Evolutionary conservation across 2,797 vertebrate genomes (phyloP).

Genomic region (Triplophysa yarkandensis): DNA sequence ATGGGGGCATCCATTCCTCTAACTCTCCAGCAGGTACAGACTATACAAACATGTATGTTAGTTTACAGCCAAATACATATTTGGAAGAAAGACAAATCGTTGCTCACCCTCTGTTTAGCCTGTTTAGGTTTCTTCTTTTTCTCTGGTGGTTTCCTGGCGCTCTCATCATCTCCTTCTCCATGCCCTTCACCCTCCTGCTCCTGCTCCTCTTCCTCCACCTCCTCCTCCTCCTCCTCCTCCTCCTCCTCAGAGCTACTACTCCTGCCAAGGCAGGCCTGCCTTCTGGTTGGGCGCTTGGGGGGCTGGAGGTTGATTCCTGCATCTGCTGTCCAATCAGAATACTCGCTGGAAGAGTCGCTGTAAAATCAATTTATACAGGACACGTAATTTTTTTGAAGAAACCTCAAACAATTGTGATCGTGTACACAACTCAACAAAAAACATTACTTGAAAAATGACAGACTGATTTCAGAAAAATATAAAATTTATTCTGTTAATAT

Average conservation of each 20-base stretch:
- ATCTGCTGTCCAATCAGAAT: slow-evolving; percentile 98
- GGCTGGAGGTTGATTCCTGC: slow-evolving; percentile 98
- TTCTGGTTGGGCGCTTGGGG: slow-evolving; percentile 88
- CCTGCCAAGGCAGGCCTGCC: slow-evolving; percentile 77
- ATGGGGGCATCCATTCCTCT: slow-evolving; percentile 90
- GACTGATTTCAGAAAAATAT: too few species aligned
- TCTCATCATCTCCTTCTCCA: slow-evolving; percentile 63
- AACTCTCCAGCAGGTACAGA: slow-evolving; percentile 83
- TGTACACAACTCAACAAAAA: neutral
- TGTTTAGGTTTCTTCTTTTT: slow-evolving; percentile 86
- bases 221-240: slow-evolving; percentile 66
- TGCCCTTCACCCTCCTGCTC: slow-evolving; percentile 57
- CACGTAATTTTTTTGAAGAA: neutral
- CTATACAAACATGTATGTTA: slow-evolving; percentile 12
- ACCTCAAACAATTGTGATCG: neutral
- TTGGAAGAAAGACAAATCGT: neutral
- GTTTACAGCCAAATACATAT: neutral
- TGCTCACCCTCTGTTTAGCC: slow-evolving; percentile 84
- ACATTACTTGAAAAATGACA: neutral
- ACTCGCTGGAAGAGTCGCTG: slow-evolving; percentile 96
- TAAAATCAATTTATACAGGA: neutral
- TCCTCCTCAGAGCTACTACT: slow-evolving; percentile 95
- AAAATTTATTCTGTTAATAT: neutral
- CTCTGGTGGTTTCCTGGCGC: slow-evolving; percentile 54
- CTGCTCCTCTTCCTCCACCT: slow-evolving; percentile 82